Evolutionary conservation across 2,888 invertebrate genomes (phyloP), one percentile per base, ranked within the genome.

Genomic region (Ceriagrion tenellum): DNA sequence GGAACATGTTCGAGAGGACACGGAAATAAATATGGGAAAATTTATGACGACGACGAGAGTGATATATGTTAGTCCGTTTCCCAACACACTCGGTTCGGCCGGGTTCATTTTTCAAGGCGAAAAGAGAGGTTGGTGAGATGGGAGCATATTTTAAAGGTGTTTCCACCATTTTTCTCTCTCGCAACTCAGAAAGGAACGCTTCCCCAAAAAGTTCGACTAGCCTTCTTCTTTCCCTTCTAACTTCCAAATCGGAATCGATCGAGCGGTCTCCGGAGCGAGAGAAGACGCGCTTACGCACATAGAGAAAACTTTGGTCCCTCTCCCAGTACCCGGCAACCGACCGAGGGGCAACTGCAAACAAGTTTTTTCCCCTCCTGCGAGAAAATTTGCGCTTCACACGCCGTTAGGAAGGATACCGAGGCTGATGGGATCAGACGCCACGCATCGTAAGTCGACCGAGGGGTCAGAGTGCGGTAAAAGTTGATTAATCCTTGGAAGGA

Each of bases 101-200:
- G 13, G 81, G 81, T 35, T 81, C 81, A 81, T 81, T 81, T 81
- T 81, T 81, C 81, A 81, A 20, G 13, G 30, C 16, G 13, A 18
- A 12, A 20, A 59, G 81, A 35, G 35, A 35, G 35, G 81, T 35
- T 81, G 81, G 30, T 35, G 35, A 81, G 81, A 81, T 35, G 35
- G 30, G 30, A 81, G 81, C 81, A 81, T 81, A 81, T 81, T 81
- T 81, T 81, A 81, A 81, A 35, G 81, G n/a, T 81, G 35, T 18
- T 81, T 81, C 18, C 69, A 35, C 81, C 35, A 81, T 81, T 81
- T 81, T 81, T 81, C 81, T 81, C 74, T n/a, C 26, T n/a, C 69
- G 69, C 81, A 30, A 18, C 81, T 20, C 18, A 20, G 20, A 35
- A 81, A 35, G 81, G 81, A 81, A 35, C 69, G 69, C 30, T 81